Percentiles rank a stretch among this genome's conserved stretches.
Conservation (phyloP, 2,113 vertebrate species). For the Plectropomus leopardus region DNA sequence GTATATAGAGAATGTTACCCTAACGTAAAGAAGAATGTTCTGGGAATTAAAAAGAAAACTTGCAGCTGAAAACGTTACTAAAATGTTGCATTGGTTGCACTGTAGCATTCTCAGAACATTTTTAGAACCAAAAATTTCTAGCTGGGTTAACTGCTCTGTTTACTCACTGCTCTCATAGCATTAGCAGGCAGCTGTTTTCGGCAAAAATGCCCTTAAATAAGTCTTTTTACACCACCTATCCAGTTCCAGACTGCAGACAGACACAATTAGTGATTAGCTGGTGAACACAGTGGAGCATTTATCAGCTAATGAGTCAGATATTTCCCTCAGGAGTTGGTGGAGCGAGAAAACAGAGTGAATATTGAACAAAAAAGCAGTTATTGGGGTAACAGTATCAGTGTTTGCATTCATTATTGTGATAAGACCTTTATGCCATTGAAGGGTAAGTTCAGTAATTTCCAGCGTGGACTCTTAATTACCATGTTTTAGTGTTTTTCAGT, state of each 20-base stretch:
- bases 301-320: background rate
- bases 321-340: background rate
- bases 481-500: too few species aligned
- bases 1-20: too few species aligned
- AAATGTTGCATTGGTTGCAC: too few species aligned
- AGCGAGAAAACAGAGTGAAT: background rate
- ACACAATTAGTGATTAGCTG: too few species aligned
- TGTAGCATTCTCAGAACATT: too few species aligned
- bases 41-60: too few species aligned
- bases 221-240: background rate
- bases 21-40: too few species aligned
- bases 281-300: slow-evolving; percentile 4
- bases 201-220: background rate
- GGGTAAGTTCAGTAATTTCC: too few species aligned
- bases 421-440: background rate
- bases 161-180: background rate
- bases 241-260: background rate
- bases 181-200: background rate
- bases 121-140: too few species aligned
- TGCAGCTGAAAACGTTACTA: too few species aligned
- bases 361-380: background rate
- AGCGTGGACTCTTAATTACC: too few species aligned
- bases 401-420: background rate
- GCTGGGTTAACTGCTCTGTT: background rate
- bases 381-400: background rate